Evolutionary conservation across 1,140 invertebrate genomes (phyloP).

Genomic region (Drosophila pachea): DNA sequence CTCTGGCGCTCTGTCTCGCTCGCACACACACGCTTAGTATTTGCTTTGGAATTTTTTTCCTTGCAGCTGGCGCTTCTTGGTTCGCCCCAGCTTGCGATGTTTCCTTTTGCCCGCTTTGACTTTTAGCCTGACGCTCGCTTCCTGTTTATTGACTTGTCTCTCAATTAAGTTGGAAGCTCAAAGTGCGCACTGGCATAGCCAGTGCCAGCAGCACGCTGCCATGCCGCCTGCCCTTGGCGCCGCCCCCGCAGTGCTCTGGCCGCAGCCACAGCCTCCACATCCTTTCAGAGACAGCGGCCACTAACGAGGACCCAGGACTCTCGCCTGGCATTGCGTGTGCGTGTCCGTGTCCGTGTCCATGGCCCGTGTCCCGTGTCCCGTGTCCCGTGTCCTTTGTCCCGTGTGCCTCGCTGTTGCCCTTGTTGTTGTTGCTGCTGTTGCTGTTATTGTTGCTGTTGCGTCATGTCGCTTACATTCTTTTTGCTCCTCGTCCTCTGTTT

Average conservation of each 20-base stretch:
- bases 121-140: constrained; percentile 65
- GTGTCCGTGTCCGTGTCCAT: not conserved
- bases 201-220: not conserved
- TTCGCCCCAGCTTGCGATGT: not conserved
- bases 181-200: constrained; percentile 42
- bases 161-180: constrained; percentile 74
- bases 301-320: constrained; percentile 43
- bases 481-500: constrained; percentile 17
- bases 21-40: not conserved
- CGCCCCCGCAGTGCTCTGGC: not conserved
- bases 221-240: not conserved
- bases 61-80: not conserved
- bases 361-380: constrained; percentile 39
- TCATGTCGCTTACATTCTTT: constrained; percentile 16
- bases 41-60: constrained; percentile 15
- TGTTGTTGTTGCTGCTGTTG: constrained; percentile 9
- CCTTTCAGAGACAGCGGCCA: constrained; percentile 14
- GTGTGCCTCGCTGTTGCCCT: not conserved
- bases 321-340: constrained; percentile 57
- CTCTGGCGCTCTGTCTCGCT: not conserved
- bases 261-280: not conserved
- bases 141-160: constrained; percentile 78
- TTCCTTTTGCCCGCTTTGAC: constrained; percentile 52
- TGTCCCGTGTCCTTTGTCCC: constrained; percentile 23
- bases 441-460: constrained; percentile 8